Evolutionary conservation across 2,888 invertebrate species (phyloP).

Genomic region (Cerceris ruficornis): DNA sequence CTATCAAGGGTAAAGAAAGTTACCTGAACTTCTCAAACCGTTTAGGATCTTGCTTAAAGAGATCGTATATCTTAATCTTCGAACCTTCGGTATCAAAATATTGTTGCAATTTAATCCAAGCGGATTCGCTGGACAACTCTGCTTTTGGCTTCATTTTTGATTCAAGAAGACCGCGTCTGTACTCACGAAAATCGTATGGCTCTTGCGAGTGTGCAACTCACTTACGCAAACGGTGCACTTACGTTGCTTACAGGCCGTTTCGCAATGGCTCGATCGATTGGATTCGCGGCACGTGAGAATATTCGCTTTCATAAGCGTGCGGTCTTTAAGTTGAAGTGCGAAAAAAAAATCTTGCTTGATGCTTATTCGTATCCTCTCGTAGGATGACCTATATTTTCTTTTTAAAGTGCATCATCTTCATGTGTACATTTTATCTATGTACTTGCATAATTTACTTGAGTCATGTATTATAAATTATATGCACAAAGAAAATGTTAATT

Average conservation of each 20-base stretch:
- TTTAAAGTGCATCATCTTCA: no score
- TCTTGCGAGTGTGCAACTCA: background rate
- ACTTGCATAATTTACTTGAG: no score
- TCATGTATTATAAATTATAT: no score
- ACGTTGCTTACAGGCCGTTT: slow-evolving; percentile 13
- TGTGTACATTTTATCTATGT: no score
- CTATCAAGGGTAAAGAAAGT: slow-evolving; percentile 57
- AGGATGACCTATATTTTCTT: no score
- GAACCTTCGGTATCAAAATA: slow-evolving; percentile 88
- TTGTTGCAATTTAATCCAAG: slow-evolving; percentile 89
- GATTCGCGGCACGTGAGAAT: background rate
- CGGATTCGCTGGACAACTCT: slow-evolving; percentile 85
- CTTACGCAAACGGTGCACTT: slow-evolving; percentile 7
- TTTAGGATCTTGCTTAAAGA: slow-evolving; percentile 91
- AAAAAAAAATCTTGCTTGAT: no score
- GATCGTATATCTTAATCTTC: slow-evolving; percentile 90
- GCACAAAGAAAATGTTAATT: no score
- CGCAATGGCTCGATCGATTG: slow-evolving; percentile 16
- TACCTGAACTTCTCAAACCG: slow-evolving; percentile 96
- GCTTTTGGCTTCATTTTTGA: slow-evolving; percentile 83
- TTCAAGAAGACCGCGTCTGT: slow-evolving; percentile 29
- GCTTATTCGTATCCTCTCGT: no score
- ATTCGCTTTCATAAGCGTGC: slow-evolving; percentile 28
- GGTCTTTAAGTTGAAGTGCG: background rate
- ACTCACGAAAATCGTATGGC: slow-evolving; percentile 26